A percentile compares a stretch with the other conserved stretches of the same genome.
phyloP scores from a whole-genome alignment of 2,797 vertebrate genomes.

The Triplophysa yarkandensis region DNA sequence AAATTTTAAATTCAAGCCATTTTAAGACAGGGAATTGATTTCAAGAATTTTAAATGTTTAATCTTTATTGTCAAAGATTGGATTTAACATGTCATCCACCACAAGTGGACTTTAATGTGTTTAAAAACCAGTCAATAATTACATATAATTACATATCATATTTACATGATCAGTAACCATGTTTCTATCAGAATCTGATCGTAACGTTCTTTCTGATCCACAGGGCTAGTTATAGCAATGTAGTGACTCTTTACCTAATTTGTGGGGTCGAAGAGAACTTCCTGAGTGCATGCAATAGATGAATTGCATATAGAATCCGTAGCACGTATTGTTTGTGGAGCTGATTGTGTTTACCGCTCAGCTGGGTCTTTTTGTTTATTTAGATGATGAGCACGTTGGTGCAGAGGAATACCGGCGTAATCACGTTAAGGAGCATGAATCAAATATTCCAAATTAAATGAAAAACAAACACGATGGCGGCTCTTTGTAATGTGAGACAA shows the following conservation, averaged over 20 bases:
- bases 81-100: too few species aligned
- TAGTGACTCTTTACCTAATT: neutral
- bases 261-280: conserved; percentile 3
- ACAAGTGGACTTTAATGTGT: too few species aligned
- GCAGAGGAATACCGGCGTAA: conserved; percentile 59
- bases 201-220: neutral
- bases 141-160: too few species aligned
- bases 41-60: too few species aligned
- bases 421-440: conserved; percentile 68
- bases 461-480: conserved; percentile 70
- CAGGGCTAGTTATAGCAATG: neutral
- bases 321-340: conserved; percentile 16
- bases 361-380: conserved; percentile 53
- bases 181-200: neutral
- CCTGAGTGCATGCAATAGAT: neutral
- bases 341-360: conserved; percentile 33
- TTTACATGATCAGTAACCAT: neutral
- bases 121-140: too few species aligned
- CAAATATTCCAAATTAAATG: conserved; percentile 72
- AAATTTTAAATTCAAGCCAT: too few species aligned
- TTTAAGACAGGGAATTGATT: too few species aligned
- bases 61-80: too few species aligned
- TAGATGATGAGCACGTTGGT: conserved; percentile 55
- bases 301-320: neutral
- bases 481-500: conserved; percentile 66